phyloP scores from a whole-genome alignment of 1,140 invertebrate genomes.

The Berghia stephanieae region DNA sequence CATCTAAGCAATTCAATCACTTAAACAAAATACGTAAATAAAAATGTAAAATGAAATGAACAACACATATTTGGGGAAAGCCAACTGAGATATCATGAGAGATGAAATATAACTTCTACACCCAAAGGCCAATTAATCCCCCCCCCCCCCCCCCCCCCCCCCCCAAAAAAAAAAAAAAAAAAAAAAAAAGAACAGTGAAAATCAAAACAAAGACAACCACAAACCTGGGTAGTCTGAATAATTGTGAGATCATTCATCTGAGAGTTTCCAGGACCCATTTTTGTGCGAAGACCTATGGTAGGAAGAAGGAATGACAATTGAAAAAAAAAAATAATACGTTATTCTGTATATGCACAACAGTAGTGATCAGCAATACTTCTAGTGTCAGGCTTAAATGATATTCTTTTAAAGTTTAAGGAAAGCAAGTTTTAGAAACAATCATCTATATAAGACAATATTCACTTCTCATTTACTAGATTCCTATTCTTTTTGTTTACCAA shows the following conservation, averaged over 20 bases:
- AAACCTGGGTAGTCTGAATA: conserved; percentile 82
- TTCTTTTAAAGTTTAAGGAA: not conserved
- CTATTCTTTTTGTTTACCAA: too few relatives aligned
- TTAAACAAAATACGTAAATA: too few relatives aligned
- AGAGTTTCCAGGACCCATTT: conserved; percentile 91
- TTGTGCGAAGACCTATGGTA: conserved; percentile 78
- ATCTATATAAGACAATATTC: too few relatives aligned
- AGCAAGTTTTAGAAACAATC: not conserved
- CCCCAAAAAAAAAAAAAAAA: too few relatives aligned
- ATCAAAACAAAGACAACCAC: conserved; percentile 1
- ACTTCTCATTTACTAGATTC: too few relatives aligned
- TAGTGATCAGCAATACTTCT: not conserved
- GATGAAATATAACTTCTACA: too few relatives aligned
- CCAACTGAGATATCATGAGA: too few relatives aligned
- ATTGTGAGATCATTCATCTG: conserved; percentile 98
- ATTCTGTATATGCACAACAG: conserved; percentile 23
- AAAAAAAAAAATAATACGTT: not conserved
- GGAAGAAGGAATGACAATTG: not conserved
- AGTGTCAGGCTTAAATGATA: not conserved
- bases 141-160: too few relatives aligned
- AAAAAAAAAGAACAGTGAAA: too few relatives aligned
- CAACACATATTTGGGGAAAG: not conserved
- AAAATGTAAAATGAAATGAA: not conserved
- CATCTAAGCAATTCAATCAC: too few relatives aligned
- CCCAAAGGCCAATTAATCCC: too few relatives aligned